Base-by-base conservation (phyloP, 2,888 invertebrate species). In the Noctuana brunneofusca region DNA sequence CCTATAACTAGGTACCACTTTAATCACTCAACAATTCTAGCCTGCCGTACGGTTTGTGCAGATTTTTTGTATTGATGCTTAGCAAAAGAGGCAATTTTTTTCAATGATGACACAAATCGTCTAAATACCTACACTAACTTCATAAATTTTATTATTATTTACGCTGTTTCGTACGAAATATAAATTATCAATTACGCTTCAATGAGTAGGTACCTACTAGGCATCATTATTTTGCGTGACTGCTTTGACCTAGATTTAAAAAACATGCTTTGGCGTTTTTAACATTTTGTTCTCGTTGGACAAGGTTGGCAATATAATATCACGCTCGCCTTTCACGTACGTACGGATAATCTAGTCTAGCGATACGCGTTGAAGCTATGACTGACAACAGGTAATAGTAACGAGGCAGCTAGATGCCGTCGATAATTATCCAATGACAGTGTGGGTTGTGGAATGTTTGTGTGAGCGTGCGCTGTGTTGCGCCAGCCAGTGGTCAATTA, bases 401-500 rank as follows among this genome's bases (percentile, higher is more conserved):
- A 55, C 27, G 35, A 63, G 52, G 24, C 52, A 55, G 53, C 46
- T 27, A 55, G 18, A 48, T 54, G 46, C 27, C 43, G 56, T 43
- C 52, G 41, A 50, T 62, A 62, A 54, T 56, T 43, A 63, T 38
- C 55, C 27, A 48, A 49, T 46, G 35, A 38, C 55, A n/a, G 27
- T 11, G 41, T 57, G 24, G 63, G 43, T 30, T 35, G 52, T 38
- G 53, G 52, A 52, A 46, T 43, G n/a, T 41, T 27, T 27, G 38
- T 41, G 20, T 46, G 30, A 14, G 24, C 12, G 54, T 41, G 35
- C 35, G 5, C 11, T 9, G 14, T 32, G 54, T 64, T 67, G 57
- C 65, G 59, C 35, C 63, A 65, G 59, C 46, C 32, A 27, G 49
- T 53, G 57, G 57, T 66, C 63, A 76, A 75, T 80, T 81, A 79